A percentile compares a stretch with the other conserved stretches of the same genome.
Evolutionary conservation across 2,888 invertebrate genomes (phyloP).

Genomic region (Drosophila villosipedis): DNA sequence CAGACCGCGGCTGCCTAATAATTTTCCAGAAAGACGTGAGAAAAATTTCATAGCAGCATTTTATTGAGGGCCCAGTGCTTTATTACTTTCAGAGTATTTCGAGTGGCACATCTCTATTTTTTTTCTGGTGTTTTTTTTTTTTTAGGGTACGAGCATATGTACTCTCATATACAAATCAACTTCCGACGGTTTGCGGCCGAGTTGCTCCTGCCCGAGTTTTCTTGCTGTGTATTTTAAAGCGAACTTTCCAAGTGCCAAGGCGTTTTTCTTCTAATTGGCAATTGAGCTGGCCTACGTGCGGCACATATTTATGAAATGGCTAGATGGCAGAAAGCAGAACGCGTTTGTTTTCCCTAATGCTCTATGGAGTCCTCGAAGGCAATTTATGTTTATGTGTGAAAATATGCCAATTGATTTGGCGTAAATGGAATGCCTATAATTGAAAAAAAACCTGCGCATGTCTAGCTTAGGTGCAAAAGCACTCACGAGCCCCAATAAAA

Average conservation of each 20-base stretch:
- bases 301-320: conserved; percentile 72
- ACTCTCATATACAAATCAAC: conserved; percentile 79
- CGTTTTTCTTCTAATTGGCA: conserved; percentile 80
- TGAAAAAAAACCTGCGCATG: conserved; percentile 43
- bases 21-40: conserved; percentile 74
- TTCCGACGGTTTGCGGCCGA: conserved; percentile 67
- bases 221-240: conserved; percentile 51
- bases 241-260: conserved; percentile 48
- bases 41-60: conserved; percentile 68
- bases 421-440: conserved; percentile 54
- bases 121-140: neutral
- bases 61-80: conserved; percentile 55
- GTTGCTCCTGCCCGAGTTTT: conserved; percentile 24
- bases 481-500: conserved; percentile 39
- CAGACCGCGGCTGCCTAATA: conserved; percentile 64
- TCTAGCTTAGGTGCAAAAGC: conserved; percentile 12
- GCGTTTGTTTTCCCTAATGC: conserved; percentile 63
- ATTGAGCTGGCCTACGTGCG: conserved; percentile 80
- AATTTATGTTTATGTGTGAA: conserved; percentile 77
- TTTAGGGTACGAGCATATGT: conserved; percentile 25
- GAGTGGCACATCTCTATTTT: conserved; percentile 14
- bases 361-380: conserved; percentile 38
- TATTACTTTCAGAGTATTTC: conserved; percentile 33
- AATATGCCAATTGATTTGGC: conserved; percentile 71
- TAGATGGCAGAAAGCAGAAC: conserved; percentile 45